Base-by-base conservation (phyloP, 2,113 vertebrate species). In the Sinocyclocheilus anophthalmus region DNA sequence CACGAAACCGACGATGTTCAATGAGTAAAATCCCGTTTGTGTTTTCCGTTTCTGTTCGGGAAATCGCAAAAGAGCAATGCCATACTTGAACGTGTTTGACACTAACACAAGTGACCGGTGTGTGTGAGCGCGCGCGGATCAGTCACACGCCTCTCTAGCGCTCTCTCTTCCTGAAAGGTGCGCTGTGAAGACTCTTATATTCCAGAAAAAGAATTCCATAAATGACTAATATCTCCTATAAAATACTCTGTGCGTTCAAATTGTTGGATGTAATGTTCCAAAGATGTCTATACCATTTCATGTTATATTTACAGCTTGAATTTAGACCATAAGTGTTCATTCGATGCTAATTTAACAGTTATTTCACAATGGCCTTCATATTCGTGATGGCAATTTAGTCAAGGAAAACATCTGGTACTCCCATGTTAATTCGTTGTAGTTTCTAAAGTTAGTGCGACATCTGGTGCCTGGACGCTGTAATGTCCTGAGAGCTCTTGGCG, bases 161-260 rank as follows among this genome's bases (percentile, higher is more conserved):
- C 13, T 24, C 69, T 13, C 79, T 81, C 69, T 84, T 73, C 82
- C 69, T 84, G 69, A 73, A 84, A 84, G 67, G 69, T 75, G 67
- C 48, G n/a, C 48, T 55, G 20, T 72, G 3, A 24, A 20, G n/a
- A 18, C 48, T 77, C 45, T 20, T 18, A n/a, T 24, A 26, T 76
- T 76, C n/a, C 72, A 75, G 42, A 14, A n/a, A 42, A 48, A 6
- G 1, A 2, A 16, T 8, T 30, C 63, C 24, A 5, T 0, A 6
- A 75, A 75, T 3, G 22, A n/a, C 22, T 12, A 75, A 75, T 48
- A 24, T 45, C 45, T 24, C 11, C 2, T 24, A 48, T 48, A 14
- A 24, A n/a, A 75, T 24, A 13, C 2, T 24, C 5, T 24, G 11
- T 24, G 22, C 8, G 70, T 75, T 48, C 45, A 76, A 24, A 48